phyloP scores from a whole-genome alignment of 2,888 invertebrate species.

The Nesidiocoris tenuis region DNA sequence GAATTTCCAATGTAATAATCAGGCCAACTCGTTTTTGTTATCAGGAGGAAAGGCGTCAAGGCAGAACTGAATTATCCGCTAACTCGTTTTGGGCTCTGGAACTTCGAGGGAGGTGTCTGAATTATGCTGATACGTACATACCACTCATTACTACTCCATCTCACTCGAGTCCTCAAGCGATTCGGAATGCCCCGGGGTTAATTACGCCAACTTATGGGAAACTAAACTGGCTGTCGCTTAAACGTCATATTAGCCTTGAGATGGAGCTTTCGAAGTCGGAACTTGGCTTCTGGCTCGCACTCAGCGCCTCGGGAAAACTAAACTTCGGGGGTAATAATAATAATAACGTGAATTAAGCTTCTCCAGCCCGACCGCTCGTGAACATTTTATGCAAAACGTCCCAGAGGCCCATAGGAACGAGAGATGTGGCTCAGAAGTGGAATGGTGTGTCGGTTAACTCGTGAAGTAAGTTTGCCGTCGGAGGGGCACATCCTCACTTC shows the following conservation, averaged over 20 bases:
- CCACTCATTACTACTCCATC: too few relatives aligned
- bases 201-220: not conserved
- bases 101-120: too few relatives aligned
- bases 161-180: not conserved
- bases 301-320: conserved; percentile 3
- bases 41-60: too few relatives aligned
- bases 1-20: too few relatives aligned
- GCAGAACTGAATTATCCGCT: too few relatives aligned
- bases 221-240: not conserved
- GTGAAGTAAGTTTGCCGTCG: not conserved
- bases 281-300: not conserved
- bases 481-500: not conserved
- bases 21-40: too few relatives aligned
- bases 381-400: conserved; percentile 21
- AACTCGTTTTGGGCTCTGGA: too few relatives aligned
- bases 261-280: not conserved
- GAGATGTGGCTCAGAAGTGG: conserved; percentile 1
- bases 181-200: not conserved
- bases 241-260: not conserved
- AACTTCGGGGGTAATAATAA: conserved; percentile 13
- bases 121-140: too few relatives aligned
- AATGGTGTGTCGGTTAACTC: not conserved
- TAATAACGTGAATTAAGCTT: conserved; percentile 7
- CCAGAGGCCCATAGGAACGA: not conserved
- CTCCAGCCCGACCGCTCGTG: not conserved